phyloP scores from a whole-genome alignment of 2,797 vertebrate genomes.

The Rallus crepitans region DNA sequence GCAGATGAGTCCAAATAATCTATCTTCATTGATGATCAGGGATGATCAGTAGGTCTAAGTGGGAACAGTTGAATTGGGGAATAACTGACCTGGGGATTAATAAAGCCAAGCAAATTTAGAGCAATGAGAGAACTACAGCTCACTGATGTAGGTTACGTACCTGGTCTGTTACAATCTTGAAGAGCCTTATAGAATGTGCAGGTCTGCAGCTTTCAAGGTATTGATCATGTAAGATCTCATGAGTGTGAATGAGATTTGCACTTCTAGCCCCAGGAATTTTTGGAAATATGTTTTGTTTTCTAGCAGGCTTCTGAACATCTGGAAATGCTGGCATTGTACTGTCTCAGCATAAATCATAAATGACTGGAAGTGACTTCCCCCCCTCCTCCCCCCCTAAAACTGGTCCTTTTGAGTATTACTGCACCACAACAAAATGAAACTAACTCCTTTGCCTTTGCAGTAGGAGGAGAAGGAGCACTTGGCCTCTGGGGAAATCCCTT shows the following conservation, averaged over 20 bases:
- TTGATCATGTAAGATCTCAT: neutral
- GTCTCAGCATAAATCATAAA: slow-evolving; percentile 39
- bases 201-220: neutral
- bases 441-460: neutral
- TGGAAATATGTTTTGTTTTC: slow-evolving; percentile 47
- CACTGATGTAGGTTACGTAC: rapidly evolving
- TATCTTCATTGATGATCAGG: neutral
- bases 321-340: slow-evolving; percentile 37
- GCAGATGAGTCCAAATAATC: neutral
- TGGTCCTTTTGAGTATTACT: slow-evolving; percentile 16
- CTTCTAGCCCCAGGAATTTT: slow-evolving; percentile 28
- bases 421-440: neutral
- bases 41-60: neutral
- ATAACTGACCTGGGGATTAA: neutral
- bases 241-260: slow-evolving; percentile 29
- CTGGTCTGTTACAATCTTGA: neutral
- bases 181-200: neutral
- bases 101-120: neutral
- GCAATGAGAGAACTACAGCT: neutral
- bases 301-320: slow-evolving; percentile 50
- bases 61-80: neutral
- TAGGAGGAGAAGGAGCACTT: neutral
- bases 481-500: slow-evolving; percentile 22
- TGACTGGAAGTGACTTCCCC: neutral
- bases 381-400: neutral